Evolutionary conservation across 1,140 invertebrate genomes (phyloP), one percentile per base, ranked within the genome.

Genomic region (Trissolcus basalis): DNA sequence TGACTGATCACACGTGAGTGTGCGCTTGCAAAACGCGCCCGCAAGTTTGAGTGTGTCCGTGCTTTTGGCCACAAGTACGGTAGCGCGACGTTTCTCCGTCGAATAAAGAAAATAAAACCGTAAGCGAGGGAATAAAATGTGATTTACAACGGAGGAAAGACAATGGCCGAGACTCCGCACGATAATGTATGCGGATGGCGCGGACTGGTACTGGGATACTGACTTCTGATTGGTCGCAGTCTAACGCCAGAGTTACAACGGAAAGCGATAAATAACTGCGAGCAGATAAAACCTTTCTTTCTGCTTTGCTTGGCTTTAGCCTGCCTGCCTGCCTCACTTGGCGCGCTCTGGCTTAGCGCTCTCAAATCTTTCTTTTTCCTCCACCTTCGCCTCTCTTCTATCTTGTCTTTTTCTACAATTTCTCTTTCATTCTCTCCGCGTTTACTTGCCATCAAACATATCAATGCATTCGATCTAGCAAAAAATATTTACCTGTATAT

Each of bases 111-210:
- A 88, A 88, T 83, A 83, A 87, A 86, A 87, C 81, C 81, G 84
- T 85, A 87, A 86, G 85, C 84, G 81, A 86, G 86, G 85, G 85
- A 88, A 88, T 88, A 88, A 87, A 88, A 88, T 88, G 86, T 88
- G 86, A 87, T 88, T 88, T 88, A 88, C 86, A 87, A 87, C 85
- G 80, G 80, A 85, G 82, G 82, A 88, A 88, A 88, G 86, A 88
- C 86, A 88, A 88, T 88, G 86, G 86, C 83, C 85, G 85, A 85
- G 84, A 80, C 81, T 81, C 81, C 79, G 82, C 84, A 86, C 83
- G 86, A 88, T 88, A 88, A 88, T 88, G 85, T 88, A 88, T 88
- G 85, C 86, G 86, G 84, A 87, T 87, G 85, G 86, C 86, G 86
- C 85, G 83, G 86, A 86, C 86, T 87, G 85, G 86, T 86, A 87